Evolutionary conservation across 2,797 vertebrate genomes (phyloP), one percentile per base, ranked within the genome.

Genomic region (Aldrovandia affinis): DNA sequence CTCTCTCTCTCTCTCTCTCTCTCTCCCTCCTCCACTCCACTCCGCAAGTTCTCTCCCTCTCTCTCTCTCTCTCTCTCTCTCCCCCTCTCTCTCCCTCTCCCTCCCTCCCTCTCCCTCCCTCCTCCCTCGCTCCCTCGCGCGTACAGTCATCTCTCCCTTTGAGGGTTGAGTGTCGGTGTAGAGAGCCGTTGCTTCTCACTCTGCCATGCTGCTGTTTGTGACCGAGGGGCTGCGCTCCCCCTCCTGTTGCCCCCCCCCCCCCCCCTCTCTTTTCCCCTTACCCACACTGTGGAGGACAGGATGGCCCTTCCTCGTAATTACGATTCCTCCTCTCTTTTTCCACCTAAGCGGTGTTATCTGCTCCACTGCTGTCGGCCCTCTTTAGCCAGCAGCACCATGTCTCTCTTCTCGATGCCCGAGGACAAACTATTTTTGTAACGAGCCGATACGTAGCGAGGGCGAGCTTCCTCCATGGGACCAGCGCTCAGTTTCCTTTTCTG

Each of bases 1-100:
- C 42, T 57, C 14, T 85, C 70, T 50, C 28, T 73, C 59, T n/a
- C 50, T 78, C 65, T 33, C 22, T 77, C 7, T 44, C 73, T 61
- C 20, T 54, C 75, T 79, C 52, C 52, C 44, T 39, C n/a, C n/a
- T n/a, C n/a, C n/a, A n/a, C n/a, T n/a, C n/a, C n/a, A n/a, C n/a
- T n/a, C n/a, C n/a, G n/a, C n/a, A n/a, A n/a, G n/a, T n/a, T 81
- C 83, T 86, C 85, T 68, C 52, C n/a, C n/a, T 52, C 10, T 25
- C 81, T 83, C 84, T 81, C 83, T 86, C 85, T 70, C 50, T 59
- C 57, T 78, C 47, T 61, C 47, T 77, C 50, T 55, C 14, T 84
- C 75, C 47, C 59, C 80, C 55, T n/a, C 77, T 79, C 39, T 42
- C 18, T 63, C 4, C 55, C 33, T 52, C 20, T 57, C 63, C 73